phyloP scores from a whole-genome alignment of 2,888 invertebrate species.

The Adelognathus sp. region DNA sequence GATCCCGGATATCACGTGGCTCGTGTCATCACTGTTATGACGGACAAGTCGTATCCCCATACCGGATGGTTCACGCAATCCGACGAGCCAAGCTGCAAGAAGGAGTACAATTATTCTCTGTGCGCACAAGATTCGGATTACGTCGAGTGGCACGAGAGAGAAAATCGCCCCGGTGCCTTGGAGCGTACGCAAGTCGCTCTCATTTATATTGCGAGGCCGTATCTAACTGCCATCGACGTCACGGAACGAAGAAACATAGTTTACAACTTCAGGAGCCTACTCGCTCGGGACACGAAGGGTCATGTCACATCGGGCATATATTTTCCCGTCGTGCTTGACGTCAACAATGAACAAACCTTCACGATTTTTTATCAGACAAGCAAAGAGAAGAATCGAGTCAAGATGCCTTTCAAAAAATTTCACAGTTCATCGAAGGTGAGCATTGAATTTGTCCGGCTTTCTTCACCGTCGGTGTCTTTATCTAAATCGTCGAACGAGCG shows the following conservation, averaged over 20 bases:
- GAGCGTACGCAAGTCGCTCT: slow-evolving; percentile 86
- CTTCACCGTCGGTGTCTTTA: too few relatives aligned
- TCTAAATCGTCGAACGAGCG: too few relatives aligned
- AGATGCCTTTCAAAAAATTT: slow-evolving; percentile 89
- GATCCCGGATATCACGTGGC: slow-evolving; percentile 97
- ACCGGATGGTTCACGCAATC: slow-evolving; percentile 94
- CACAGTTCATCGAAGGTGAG: slow-evolving; percentile 84
- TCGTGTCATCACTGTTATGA: slow-evolving; percentile 93
- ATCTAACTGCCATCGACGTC: slow-evolving; percentile 91
- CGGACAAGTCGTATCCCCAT: slow-evolving; percentile 92
- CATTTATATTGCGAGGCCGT: slow-evolving; percentile 90
- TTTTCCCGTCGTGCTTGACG: slow-evolving; percentile 87
- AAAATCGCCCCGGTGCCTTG: slow-evolving; percentile 85
- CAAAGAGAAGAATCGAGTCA: slow-evolving; percentile 86
- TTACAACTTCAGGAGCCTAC: slow-evolving; percentile 91
- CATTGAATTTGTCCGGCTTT: not conserved
- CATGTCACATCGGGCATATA: slow-evolving; percentile 92
- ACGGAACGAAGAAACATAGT: slow-evolving; percentile 95
- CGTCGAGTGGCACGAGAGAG: slow-evolving; percentile 93
- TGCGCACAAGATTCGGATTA: slow-evolving; percentile 88
- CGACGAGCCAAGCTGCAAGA: slow-evolving; percentile 88
- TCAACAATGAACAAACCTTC: slow-evolving; percentile 81
- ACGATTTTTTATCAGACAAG: slow-evolving; percentile 91
- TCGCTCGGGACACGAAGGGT: slow-evolving; percentile 92
- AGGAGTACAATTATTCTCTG: slow-evolving; percentile 92